These are phyloP conservation scores for Pangasius macronema DNA, from an alignment of 2,797 vertebrate species.

Conservation along the genomic window DNA sequence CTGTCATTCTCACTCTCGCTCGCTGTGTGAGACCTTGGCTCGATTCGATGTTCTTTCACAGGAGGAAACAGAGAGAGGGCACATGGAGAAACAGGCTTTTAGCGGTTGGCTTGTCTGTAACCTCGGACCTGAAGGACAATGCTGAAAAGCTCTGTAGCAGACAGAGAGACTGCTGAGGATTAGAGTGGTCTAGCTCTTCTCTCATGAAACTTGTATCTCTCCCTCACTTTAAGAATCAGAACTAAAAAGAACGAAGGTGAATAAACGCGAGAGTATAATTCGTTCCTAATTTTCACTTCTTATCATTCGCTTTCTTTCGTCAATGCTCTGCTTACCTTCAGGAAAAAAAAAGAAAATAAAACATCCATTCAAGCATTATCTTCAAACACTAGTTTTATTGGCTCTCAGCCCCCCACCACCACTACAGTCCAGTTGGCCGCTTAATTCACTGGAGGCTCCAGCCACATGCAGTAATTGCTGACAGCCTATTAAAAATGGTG, in stretches of 20 bases:
- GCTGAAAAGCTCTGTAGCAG: slow-evolving; percentile 50
- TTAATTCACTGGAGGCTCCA: slow-evolving; percentile 45
- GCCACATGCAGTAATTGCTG: slow-evolving; percentile 55
- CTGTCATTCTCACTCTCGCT: slow-evolving; percentile 45
- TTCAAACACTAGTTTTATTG: slow-evolving; percentile 50
- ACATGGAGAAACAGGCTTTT: slow-evolving; percentile 52
- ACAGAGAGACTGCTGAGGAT: slow-evolving; percentile 48
- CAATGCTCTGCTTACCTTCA: slow-evolving; percentile 37
- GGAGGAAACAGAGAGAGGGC: slow-evolving; percentile 35
- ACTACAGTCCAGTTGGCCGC: slow-evolving; percentile 49
- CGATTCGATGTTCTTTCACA: slow-evolving; percentile 43
- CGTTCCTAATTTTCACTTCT: slow-evolving; percentile 7
- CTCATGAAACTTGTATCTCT: slow-evolving; percentile 14
- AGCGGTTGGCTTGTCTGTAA: slow-evolving; percentile 52
- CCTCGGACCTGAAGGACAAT: slow-evolving; percentile 57
- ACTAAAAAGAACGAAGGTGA: not conserved
- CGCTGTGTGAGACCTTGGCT: slow-evolving; percentile 52
- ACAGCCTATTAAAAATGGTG: slow-evolving; percentile 58
- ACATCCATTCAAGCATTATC: slow-evolving; percentile 50
- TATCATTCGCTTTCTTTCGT: slow-evolving; percentile 17
- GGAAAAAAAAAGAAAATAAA: slow-evolving; percentile 18
- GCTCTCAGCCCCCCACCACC: slow-evolving; percentile 29
- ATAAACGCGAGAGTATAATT: not conserved
- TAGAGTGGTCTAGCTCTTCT: slow-evolving; percentile 37
- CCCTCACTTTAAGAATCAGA: not conserved